A percentile compares a stretch with the other conserved stretches of the same genome.
Conservation (phyloP, 2,113 vertebrate genomes). For the Pangasianodon gigas region DNA sequence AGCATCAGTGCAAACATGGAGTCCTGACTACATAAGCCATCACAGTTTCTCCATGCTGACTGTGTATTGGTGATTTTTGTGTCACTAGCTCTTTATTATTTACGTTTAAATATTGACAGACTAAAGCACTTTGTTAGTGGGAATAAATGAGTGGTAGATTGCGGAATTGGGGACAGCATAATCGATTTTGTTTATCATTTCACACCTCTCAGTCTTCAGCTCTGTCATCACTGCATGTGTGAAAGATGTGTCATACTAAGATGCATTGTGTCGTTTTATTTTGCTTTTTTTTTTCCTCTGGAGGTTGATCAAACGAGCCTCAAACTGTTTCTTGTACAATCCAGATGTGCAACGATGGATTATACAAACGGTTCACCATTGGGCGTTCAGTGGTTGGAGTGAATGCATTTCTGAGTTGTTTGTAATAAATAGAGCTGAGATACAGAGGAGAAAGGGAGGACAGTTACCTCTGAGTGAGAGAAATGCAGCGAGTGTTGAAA, state of each 20-base stretch:
- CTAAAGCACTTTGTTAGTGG: not conserved
- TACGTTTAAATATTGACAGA: not conserved
- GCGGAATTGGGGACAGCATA: not conserved
- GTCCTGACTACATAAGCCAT: not conserved
- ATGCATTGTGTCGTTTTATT: not conserved
- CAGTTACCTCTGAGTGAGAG: not conserved
- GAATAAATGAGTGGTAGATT: not conserved
- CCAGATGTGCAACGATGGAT: not conserved
- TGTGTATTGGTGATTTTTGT: not conserved
- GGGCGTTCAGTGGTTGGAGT: not conserved
- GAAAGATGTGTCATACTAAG: not conserved
- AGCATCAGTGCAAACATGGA: not conserved
- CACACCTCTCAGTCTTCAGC: not conserved
- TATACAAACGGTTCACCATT: not conserved
- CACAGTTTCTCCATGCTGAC: not conserved
- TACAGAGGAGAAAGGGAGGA: not conserved
- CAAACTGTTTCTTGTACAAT: not conserved
- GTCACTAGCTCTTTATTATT: not conserved
- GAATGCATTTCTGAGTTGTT: not conserved
- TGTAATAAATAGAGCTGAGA: not conserved
- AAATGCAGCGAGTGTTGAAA: slow-evolving; percentile 12
- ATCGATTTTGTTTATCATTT: not conserved
- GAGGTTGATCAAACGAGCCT: not conserved
- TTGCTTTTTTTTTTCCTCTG: no score
- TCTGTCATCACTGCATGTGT: not conserved